phyloP scores from a whole-genome alignment of 2,113 vertebrate genomes.

The Festucalex cinctus region DNA sequence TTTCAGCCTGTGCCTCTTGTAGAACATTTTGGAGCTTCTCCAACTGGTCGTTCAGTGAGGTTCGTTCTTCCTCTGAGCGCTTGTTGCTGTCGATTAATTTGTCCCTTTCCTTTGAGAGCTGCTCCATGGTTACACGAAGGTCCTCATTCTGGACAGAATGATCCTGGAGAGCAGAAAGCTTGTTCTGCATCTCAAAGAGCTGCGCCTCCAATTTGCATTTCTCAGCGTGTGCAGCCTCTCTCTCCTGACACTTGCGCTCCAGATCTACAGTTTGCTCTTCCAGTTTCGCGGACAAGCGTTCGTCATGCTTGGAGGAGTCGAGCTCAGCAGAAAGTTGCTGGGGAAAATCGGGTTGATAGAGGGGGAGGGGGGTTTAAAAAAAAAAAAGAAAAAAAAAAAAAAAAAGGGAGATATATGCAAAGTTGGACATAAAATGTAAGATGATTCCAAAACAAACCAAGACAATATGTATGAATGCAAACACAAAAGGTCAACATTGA shows the following conservation, averaged over 20 bases:
- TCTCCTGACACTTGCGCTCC: conserved; percentile 77
- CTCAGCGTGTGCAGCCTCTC: conserved; percentile 74
- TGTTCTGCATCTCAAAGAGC: conserved; percentile 73
- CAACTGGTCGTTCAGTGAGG: conserved; percentile 63
- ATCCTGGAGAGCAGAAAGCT: conserved; percentile 61
- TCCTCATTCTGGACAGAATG: conserved; percentile 72
- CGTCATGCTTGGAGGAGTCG: conserved; percentile 86
- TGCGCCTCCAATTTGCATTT: conserved; percentile 74
- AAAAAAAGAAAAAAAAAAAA: background rate
- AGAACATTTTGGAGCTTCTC: conserved; percentile 60
- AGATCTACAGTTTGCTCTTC: conserved; percentile 82
- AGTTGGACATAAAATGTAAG: conserved; percentile 43
- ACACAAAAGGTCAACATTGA: conserved; percentile 44
- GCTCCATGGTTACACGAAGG: conserved; percentile 67
- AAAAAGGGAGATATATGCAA: conserved; percentile 53
- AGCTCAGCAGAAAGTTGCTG: conserved; percentile 92
- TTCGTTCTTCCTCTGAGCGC: conserved; percentile 62
- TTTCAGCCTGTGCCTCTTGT: conserved; percentile 68
- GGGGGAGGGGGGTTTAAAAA: conserved; percentile 54
- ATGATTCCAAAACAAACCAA: conserved; percentile 63
- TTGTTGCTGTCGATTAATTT: conserved; percentile 64
- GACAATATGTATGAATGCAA: conserved; percentile 50
- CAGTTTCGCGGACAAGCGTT: conserved; percentile 84
- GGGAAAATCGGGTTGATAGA: conserved; percentile 73
- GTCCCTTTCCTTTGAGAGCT: conserved; percentile 68